These are phyloP conservation scores for Masticophis lateralis DNA, from an alignment of 2,797 vertebrate genomes.

Conservation along the genomic window DNA sequence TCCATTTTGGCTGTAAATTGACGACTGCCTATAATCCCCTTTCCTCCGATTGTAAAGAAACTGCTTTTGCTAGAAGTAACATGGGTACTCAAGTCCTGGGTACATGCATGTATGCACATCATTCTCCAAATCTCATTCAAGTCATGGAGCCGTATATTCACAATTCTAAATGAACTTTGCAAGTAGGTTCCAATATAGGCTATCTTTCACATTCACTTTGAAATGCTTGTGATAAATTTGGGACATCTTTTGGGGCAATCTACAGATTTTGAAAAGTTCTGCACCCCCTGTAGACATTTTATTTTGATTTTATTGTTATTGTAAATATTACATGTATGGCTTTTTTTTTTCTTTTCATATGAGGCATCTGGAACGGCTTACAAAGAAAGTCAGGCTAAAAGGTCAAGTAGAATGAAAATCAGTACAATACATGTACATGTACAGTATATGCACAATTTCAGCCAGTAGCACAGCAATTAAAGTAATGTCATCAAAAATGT, in stretches of 20 bases:
- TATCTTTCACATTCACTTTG: neutral
- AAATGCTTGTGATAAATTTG: neutral
- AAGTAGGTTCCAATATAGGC: neutral
- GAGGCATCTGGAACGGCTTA: neutral
- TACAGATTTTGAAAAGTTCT: neutral
- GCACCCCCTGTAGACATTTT: neutral
- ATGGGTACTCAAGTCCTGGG: neutral
- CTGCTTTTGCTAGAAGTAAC: neutral
- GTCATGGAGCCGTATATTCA: neutral
- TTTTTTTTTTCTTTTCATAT: neutral
- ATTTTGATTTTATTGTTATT: neutral
- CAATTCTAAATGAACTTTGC: neutral
- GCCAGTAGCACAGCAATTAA: neutral
- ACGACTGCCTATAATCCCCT: neutral
- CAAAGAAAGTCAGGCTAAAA: neutral
- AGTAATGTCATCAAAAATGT: neutral
- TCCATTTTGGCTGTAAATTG: neutral
- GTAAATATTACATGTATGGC: neutral
- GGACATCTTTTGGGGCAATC: neutral
- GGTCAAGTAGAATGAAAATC: neutral
- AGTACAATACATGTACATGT: too few relatives aligned
- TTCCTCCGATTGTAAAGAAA: neutral
- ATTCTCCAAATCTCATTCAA: neutral
- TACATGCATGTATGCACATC: neutral
- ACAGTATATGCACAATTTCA: neutral